Evolutionary conservation across 2,888 invertebrate species (phyloP), one percentile per base, ranked within the genome.

Genomic region (Mythimna impura): DNA sequence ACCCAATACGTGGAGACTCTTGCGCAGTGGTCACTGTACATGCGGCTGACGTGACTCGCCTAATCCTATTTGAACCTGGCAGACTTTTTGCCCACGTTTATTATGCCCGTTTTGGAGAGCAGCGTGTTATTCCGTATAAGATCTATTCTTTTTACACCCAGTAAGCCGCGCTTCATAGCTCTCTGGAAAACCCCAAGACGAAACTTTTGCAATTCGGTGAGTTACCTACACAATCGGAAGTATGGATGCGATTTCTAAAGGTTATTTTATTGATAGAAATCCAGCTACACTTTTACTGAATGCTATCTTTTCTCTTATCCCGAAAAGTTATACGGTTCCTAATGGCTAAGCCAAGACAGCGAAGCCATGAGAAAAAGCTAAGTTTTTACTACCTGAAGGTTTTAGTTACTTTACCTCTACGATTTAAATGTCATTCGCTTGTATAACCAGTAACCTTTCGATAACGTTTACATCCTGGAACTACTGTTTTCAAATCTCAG

Each of bases 381-480:
- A 20, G 9, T 57, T 30, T 17, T 8, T 22, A 57, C 9, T 10
- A 10, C 25, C 17, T 43, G 22, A 43, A 43, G 40, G 17, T 47
- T 57, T 40, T 6, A 36, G 36, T 58, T 54, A 72, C 62, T 70
- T 73, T 58, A 57, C 63, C 54, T 77, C 71, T 73, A 66, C 63
- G 68, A 67, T 72, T 71, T 63, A 80, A 80, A 80, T 78, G 69
- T 63, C 52, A 66, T 77, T 77, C 36, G 66, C 50, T 66, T 80
- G 76, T 75, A 66, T 74, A 80, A 80, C 83, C 79, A 40, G 72
- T 80, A 81, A 78, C 70, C 74, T 85, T 76, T 83, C 66, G 61
- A 58, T 76, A 77, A 63, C 62, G 65, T 76, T 82, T 61, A 83
- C 82, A 86, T 89, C 85, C 85, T 85, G 83, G 34, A 30, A 40